phyloP scores from a whole-genome alignment of 2,113 vertebrate species.

The Dolichallabes microphthalmus region DNA sequence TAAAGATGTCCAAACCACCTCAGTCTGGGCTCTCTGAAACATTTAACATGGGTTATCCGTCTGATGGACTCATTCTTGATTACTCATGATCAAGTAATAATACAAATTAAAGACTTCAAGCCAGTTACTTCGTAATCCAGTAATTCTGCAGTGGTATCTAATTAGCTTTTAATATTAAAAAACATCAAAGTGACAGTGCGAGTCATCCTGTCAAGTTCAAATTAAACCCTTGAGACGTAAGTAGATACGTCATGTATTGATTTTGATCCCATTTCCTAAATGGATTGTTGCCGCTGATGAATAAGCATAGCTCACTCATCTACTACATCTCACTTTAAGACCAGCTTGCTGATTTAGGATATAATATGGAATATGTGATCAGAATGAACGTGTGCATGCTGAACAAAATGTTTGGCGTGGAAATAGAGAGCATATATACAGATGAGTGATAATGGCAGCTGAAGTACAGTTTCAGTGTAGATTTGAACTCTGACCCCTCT shows the following conservation, averaged over 20 bases:
- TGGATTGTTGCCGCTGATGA: not conserved
- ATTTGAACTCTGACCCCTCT: not conserved
- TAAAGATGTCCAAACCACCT: no score
- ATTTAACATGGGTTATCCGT: no score
- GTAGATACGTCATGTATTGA: not conserved
- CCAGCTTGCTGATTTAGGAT: not conserved
- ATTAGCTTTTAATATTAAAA: not conserved
- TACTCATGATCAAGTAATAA: not conserved
- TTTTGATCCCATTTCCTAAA: not conserved
- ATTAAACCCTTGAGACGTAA: not conserved
- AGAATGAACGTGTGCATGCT: not conserved
- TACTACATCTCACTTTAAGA: not conserved
- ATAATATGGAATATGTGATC: not conserved
- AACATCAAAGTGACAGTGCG: not conserved
- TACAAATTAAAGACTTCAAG: not conserved
- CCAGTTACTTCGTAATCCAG: not conserved
- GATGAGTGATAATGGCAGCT: slow-evolving; percentile 2
- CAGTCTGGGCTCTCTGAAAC: no score
- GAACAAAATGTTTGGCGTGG: not conserved
- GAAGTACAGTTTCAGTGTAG: not conserved
- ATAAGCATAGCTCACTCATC: not conserved
- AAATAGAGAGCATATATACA: not conserved
- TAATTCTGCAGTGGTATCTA: not conserved
- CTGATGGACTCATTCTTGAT: no score
- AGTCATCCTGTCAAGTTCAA: not conserved